Percentiles rank a stretch among this genome's conserved stretches.
phyloP scores from a whole-genome alignment of 2,888 invertebrate species.

The Chrysomela aeneicollis region DNA sequence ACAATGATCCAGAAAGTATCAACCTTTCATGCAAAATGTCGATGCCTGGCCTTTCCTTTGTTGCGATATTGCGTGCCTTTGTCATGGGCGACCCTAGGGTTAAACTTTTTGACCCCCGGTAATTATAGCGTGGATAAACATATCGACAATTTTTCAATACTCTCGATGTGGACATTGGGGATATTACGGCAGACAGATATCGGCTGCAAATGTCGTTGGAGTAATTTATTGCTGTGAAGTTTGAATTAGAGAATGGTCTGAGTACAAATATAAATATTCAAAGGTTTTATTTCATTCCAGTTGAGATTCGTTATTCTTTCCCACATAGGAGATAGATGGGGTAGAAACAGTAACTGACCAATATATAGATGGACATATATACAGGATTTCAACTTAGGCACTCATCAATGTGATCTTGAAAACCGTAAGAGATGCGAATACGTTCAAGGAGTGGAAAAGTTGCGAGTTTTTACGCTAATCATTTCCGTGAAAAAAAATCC shows the following conservation, averaged over 20 bases:
- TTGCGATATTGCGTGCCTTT: constrained; percentile 50
- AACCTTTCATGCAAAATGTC: constrained; percentile 58
- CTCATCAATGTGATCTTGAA: too few relatives aligned
- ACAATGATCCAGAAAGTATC: constrained; percentile 50
- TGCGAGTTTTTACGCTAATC: too few relatives aligned
- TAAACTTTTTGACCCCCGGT: constrained; percentile 60
- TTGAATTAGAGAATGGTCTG: not conserved
- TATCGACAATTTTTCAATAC: constrained; percentile 60
- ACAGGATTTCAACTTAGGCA: too few relatives aligned
- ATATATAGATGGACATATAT: too few relatives aligned
- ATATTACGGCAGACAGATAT: constrained; percentile 21
- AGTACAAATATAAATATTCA: not conserved
- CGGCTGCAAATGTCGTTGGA: constrained; percentile 29
- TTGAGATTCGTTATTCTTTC: constrained; percentile 13
- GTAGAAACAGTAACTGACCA: not conserved
- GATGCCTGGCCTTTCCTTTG: constrained; percentile 54
- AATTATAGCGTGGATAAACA: constrained; percentile 61
- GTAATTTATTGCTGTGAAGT: constrained; percentile 35
- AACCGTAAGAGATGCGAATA: too few relatives aligned
- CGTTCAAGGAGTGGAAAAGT: too few relatives aligned
- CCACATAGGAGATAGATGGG: constrained; percentile 2
- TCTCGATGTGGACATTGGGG: constrained; percentile 30
- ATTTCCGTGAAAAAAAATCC: too few relatives aligned
- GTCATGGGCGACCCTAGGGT: constrained; percentile 56
- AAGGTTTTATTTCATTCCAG: constrained; percentile 8